phyloP scores from a whole-genome alignment of 2,113 vertebrate species.

The Lutjanus erythropterus region DNA sequence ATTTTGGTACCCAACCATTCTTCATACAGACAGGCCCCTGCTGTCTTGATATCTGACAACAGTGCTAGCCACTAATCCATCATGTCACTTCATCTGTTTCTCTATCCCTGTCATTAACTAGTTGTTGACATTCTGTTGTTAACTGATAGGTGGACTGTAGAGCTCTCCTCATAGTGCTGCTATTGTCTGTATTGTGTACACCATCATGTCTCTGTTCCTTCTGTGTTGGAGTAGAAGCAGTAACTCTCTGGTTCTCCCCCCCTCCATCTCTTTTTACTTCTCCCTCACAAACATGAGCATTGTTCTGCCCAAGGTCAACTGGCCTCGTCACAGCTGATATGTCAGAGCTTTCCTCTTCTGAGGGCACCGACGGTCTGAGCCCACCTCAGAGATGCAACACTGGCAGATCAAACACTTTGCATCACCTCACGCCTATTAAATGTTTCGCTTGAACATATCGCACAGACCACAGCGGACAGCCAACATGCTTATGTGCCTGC shows the following conservation, averaged over 20 bases:
- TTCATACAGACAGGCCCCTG: neutral
- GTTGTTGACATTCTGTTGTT: constrained; percentile 63
- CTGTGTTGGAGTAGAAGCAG: neutral
- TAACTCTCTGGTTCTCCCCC: neutral
- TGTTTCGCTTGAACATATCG: neutral
- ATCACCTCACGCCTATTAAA: constrained; percentile 18
- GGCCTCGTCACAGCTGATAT: constrained; percentile 38
- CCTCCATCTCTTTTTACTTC: neutral
- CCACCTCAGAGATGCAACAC: constrained; percentile 21
- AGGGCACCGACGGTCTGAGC: constrained; percentile 17
- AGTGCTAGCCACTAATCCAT: neutral
- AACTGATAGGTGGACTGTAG: constrained; percentile 55
- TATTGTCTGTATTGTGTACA: neutral
- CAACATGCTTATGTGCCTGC: neutral
- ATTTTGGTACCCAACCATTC: no score
- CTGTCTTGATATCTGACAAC: neutral
- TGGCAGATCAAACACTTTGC: constrained; percentile 37
- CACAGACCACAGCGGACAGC: neutral
- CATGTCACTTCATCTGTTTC: constrained; percentile 54
- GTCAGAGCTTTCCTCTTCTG: constrained; percentile 52
- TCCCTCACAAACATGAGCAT: constrained; percentile 37
- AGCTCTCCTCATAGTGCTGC: constrained; percentile 6
- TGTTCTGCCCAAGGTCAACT: constrained; percentile 64
- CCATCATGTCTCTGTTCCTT: constrained; percentile 27
- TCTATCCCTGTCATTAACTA: constrained; percentile 51